Evolutionary conservation across 2,888 invertebrate species (phyloP), one percentile per base, ranked within the genome.

Genomic region (Papilio gigon): DNA sequence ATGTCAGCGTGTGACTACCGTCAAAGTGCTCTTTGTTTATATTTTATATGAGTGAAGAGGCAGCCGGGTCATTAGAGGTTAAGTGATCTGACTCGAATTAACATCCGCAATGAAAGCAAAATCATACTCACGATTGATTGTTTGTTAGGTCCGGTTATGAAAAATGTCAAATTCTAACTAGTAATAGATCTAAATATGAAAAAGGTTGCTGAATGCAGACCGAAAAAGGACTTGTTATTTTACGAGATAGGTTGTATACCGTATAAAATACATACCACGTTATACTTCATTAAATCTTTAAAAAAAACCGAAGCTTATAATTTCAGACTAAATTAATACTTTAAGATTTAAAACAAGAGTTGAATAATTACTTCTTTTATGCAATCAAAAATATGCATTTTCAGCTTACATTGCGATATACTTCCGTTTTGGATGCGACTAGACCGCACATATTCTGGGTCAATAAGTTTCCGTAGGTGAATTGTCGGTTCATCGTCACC

Each of bases 391-490:
- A 12, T n/a, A 1, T 25, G 4, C 6, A 22, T 22, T 22, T 11
- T n/a, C 27, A n/a, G 53, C 53, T 27, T 27, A 53, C 1, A 50
- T 50, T 50, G 25, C 50, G n/a, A 53, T 53, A 27, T n/a, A 53
- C 27, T 53, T 53, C 53, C 20, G 35, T 47, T 14, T n/a, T 44
- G 20, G 40, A 42, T 22, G 6, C 37, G 30, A 12, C 62, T 50
- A 50, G 22, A n/a, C 50, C 5, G 63, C 47, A 63, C 22, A 50
- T 33, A 30, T 35, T 22, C 35, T 59, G 25, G 65, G 59, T 66
- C 59, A 66, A 66, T 35, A 59, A 30, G 1, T 59, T 35, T 44
- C 33, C 58, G 65, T 33, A 20, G 25, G 17, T 20, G 65, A 65
- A 65, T 65, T 40, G 37, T 58, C 65, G 42, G 33, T 30, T 27